Base-by-base conservation (phyloP, 2,113 vertebrate genomes). In the Erythrocebus patas region DNA sequence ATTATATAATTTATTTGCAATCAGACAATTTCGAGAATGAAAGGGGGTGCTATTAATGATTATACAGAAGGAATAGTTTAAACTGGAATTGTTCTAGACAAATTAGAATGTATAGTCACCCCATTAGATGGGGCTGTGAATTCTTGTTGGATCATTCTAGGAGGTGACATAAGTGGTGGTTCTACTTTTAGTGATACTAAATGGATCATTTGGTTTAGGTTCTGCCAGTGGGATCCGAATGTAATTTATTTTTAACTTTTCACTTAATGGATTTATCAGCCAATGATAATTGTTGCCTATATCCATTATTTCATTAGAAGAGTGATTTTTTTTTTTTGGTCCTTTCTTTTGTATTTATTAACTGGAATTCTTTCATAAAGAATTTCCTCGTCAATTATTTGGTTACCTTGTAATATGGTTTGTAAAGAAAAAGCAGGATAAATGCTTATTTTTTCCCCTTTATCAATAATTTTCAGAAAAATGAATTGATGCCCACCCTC, bases 201-300 rank as follows among this genome's bases (percentile, higher is more conserved):
- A 40, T 61, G 87, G 68, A 79, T 87, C 35, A 52, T 82, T 92
- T 92, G 78, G 12, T 81, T 93, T 81, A 70, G 23, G 22, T 93
- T 87, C 20, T 83, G 75, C 78, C 13, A 30, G 18, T 22, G 32
- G 70, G 1, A 76, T 76, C 45, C 16, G 73, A 70, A 40, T 4
- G 40, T 48, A 87, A 4, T 86, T 86, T 93, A 40, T 85, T 93
- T 38, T 86, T 90, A 85, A 89, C 8, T 93, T 96, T 57, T 59
- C 43, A 88, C 18, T 30, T 70, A 27, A 55, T 94, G 61, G 17
- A 90, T 97, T 93, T 95, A 86, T 86, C 16, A 85, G 23, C 8
- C 23, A 40, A 35, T 84, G 66, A 57, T 92, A 13, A 55, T 87
- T 86, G 6, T 81, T 91, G 45, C 59, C 35, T 83, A 55, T 18